Percentiles rank a stretch among this genome's conserved stretches.
These are phyloP conservation scores for Corythornis cristatus DNA, from an alignment of 2,113 vertebrate species.

Conservation along the genomic window DNA sequence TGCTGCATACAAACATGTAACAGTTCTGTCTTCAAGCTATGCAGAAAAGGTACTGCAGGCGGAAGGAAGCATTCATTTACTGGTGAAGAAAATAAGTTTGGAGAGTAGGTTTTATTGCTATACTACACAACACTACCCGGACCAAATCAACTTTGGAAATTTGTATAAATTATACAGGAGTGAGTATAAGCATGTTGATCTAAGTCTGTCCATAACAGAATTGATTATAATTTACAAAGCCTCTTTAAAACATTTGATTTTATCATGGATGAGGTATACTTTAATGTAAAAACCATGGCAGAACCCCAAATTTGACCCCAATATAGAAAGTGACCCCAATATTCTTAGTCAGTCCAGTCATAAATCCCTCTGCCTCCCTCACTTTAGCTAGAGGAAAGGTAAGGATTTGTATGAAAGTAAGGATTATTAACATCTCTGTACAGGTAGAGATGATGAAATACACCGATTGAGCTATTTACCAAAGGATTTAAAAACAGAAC, in stretches of 20 bases:
- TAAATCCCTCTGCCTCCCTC: not conserved
- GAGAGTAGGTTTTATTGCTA: not conserved
- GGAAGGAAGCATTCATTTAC: not conserved
- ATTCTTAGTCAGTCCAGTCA: not conserved
- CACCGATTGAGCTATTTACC: not conserved
- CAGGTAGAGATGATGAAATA: not conserved
- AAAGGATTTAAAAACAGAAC: not conserved
- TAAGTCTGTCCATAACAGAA: not conserved
- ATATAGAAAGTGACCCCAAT: not conserved
- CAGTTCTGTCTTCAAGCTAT: not conserved
- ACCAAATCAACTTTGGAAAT: not conserved
- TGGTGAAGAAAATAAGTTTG: not conserved
- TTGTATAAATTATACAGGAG: not conserved
- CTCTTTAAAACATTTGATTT: not conserved
- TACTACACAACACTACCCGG: accelerated
- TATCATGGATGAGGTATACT: not conserved
- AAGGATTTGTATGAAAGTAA: not conserved
- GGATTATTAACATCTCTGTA: not conserved
- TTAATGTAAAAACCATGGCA: not conserved
- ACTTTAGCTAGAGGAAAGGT: not conserved
- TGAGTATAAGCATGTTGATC: not conserved
- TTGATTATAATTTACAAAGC: not conserved
- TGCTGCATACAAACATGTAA: not conserved
- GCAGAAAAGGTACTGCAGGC: not conserved
- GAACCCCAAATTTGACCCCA: not conserved